Evolutionary conservation across 2,113 vertebrate genomes (phyloP), one percentile per base, ranked within the genome.

Genomic region (Ceyx melanurus): DNA sequence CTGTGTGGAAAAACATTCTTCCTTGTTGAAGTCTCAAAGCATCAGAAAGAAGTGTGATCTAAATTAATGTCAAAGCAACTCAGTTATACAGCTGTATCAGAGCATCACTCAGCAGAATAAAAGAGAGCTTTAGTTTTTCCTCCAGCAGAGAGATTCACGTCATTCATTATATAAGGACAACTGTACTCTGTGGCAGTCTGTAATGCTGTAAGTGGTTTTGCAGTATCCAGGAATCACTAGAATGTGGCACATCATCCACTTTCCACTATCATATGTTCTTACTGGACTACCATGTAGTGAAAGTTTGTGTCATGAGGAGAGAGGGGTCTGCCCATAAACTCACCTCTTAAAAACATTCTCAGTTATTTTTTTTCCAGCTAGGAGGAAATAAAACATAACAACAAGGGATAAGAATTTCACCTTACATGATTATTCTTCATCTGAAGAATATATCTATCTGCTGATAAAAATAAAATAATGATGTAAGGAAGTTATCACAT

Each of bases 41-140:
- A 91, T 85, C 92, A 89, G 78, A 62, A 89, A 54, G 40, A 87
- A 82, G 21, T 74, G 33, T 75, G 51, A 89, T 54, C 54, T 90
- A 92, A 92, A 93, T 91, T 89, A 19, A 57, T 66, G 86, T 94
- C 89, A 94, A 76, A 92, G 31, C 42, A 87, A 73, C 46, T 92
- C 81, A 85, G 77, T 53, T 86, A 25, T 26, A 66, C 43, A 87
- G 70, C 58, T 70, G 46, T 85, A 58, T 64, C 14, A 2, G 74
- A 74, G 26, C 22, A 64, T 62, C 2, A 5, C 54, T 85, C 62
- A 82, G 62, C 46, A 71, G 56, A 88, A 58, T 65, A 85, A 50
- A 56, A 77, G 26, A 62, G 70, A 84, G 21, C 28, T 89, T 89
- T 57, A 79, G 26, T 21, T 85, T 85, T 74, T 79, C 35, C 46